Percentiles rank a stretch among this genome's conserved stretches.
Evolutionary conservation across 2,888 invertebrate genomes (phyloP).

Genomic region (Orchesella flavescens): DNA sequence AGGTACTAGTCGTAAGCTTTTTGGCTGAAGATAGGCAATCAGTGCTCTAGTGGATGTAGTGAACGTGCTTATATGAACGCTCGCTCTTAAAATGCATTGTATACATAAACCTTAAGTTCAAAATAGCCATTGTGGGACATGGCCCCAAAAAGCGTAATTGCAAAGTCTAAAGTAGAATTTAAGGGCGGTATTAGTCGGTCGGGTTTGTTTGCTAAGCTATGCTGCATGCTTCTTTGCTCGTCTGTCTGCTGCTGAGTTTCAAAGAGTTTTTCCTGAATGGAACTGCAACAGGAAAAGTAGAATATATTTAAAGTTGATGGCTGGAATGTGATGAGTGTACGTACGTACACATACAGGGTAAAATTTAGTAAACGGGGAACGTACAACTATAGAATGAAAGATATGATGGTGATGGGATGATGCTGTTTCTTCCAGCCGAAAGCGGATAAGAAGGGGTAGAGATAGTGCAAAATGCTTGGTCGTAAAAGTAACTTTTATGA

Average conservation of each 20-base stretch:
- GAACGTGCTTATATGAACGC: background rate
- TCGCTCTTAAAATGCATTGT: too few species aligned
- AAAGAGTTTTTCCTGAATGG: background rate
- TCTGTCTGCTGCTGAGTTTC: background rate
- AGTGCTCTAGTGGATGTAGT: background rate
- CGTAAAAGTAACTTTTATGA: conserved; percentile 36
- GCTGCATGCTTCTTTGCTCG: background rate
- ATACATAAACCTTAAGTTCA: background rate
- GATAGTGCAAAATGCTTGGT: conserved; percentile 9
- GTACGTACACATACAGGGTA: background rate
- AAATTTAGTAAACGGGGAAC: background rate
- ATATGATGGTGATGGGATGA: background rate
- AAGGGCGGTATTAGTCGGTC: background rate
- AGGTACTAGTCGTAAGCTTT: background rate
- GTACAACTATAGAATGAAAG: background rate
- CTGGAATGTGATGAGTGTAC: background rate
- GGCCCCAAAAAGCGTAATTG: conserved; percentile 3
- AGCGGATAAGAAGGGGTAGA: background rate
- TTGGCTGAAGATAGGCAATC: background rate
- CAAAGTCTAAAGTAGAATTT: conserved; percentile 1
- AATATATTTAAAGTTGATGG: background rate
- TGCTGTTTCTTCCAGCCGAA: background rate
- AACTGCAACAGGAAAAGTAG: background rate
- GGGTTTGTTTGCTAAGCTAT: background rate
- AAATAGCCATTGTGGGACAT: conserved; percentile 22